Evolutionary conservation across 2,113 vertebrate species (phyloP), one percentile per base, ranked within the genome.

Genomic region (Pholis gunnellus): DNA sequence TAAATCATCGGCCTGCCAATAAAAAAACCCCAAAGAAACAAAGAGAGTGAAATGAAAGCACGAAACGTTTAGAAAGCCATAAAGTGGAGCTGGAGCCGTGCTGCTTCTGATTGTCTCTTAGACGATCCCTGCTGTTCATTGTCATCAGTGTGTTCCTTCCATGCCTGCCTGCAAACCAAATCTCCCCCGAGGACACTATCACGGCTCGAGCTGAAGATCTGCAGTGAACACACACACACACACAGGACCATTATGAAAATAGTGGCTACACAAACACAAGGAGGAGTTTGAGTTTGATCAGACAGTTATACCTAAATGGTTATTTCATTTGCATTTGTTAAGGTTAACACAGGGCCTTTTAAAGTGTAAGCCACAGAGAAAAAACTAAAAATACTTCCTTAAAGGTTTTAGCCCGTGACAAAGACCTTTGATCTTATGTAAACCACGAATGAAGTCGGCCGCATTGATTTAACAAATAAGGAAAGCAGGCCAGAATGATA

Each of bases 321-420:
- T 0, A 27, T 48, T 20, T 34, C 0, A 7, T n/a, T 48, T 5
- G 5, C 0, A 0, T 13, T 29, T 17, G 6, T 68, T 52, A 25
- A 8, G 27, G 44, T 60, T 31, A 56, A 70, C 25, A 59, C 38
- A 54, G 34, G 22, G 0, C 17, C 2, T 48, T 38, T 48, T 48
- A 22, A 59, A 22, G 10, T 50, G 3, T 38, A 34, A 75, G 25
- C 59, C 29, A 18, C 22, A 18, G 3, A 11, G 4, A 71, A 57
- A 78, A 79, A 68, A 72, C 9, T 44, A 34, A 18, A 42, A 20
- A 0, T 46, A 63, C 75, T 80, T 87, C 84, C 78, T 82, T 27
- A 2, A 42, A 25, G 7, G 42, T 18, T 20, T 5, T 20, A 6
- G 1, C 2, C 2, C 1, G 18, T 71, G 50, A 29, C 44, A n/a